A percentile compares a stretch with the other conserved stretches of the same genome.
phyloP scores from a whole-genome alignment of 2,113 vertebrate genomes.

The Festucalex cinctus region DNA sequence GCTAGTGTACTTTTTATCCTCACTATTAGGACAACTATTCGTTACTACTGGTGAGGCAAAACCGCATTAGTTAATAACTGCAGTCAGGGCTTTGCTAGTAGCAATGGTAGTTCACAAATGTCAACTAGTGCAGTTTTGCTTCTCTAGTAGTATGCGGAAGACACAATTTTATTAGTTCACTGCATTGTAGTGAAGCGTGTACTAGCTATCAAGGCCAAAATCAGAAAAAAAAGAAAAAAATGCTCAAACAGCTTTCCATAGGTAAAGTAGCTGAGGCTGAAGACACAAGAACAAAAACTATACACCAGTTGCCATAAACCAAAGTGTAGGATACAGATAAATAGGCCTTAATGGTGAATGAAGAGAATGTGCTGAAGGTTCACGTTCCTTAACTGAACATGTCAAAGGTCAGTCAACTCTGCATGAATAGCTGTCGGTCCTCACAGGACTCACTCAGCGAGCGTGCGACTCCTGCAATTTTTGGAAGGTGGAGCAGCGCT shows the following conservation, averaged over 20 bases:
- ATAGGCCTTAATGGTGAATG: constrained; percentile 61
- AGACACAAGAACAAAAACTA: constrained; percentile 11
- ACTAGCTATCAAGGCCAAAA: no score
- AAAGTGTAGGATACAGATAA: constrained; percentile 31
- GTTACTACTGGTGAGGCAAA: no score
- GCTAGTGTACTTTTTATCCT: no score
- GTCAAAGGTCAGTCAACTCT: not conserved
- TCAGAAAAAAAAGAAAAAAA: no score
- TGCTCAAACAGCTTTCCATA: not conserved
- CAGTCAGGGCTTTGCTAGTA: no score
- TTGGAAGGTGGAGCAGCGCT: not conserved
- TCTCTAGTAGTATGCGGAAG: not conserved
- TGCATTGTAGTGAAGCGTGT: not conserved
- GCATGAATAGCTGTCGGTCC: constrained; percentile 1
- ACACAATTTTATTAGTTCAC: not conserved
- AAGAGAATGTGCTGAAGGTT: constrained; percentile 25
- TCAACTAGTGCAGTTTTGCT: not conserved
- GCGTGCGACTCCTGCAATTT: not conserved
- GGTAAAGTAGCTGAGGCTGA: not conserved
- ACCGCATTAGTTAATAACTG: no score
- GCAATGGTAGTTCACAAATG: not conserved
- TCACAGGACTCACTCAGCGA: constrained; percentile 2
- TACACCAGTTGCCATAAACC: constrained; percentile 17
- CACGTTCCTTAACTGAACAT: constrained; percentile 20
- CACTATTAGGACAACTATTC: no score